Evolutionary conservation across 2,888 invertebrate species (phyloP).

Genomic region (Sminthurinus aureus): DNA sequence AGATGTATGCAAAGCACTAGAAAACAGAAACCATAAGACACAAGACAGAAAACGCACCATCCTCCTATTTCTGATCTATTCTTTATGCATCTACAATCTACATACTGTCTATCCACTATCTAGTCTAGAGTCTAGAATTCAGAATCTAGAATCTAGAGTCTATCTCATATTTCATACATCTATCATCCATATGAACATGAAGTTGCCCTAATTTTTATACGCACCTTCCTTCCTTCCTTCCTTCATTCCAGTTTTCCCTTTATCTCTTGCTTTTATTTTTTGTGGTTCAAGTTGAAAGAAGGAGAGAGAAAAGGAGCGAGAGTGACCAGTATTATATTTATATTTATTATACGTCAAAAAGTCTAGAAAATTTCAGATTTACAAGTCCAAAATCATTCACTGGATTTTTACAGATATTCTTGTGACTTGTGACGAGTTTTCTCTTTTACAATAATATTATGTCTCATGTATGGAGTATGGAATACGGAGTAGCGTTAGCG

Average conservation of each 20-base stretch:
- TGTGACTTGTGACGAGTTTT: too few species aligned
- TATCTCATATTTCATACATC: too few species aligned
- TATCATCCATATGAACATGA: neutral
- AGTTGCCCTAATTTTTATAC: neutral
- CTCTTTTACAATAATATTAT: too few species aligned
- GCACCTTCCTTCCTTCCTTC: neutral
- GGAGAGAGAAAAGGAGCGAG: neutral
- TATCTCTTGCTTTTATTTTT: conserved; percentile 5
- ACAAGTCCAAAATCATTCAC: neutral
- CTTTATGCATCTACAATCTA: neutral
- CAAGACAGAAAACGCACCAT: neutral
- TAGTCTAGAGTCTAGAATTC: too few species aligned
- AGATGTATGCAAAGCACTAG: neutral
- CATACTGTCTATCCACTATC: too few species aligned
- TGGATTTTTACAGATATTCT: too few species aligned
- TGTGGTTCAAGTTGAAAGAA: neutral
- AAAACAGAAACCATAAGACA: neutral
- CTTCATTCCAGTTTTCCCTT: neutral
- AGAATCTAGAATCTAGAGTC: too few species aligned
- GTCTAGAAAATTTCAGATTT: neutral
- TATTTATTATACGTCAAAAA: neutral
- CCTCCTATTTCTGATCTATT: neutral
- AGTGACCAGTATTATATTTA: neutral
- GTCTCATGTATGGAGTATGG: too few species aligned
- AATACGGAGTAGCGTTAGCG: too few species aligned